Evolutionary conservation across 2,113 vertebrate genomes (phyloP).

Genomic region (Sinocyclocheilus maitianheensis): DNA sequence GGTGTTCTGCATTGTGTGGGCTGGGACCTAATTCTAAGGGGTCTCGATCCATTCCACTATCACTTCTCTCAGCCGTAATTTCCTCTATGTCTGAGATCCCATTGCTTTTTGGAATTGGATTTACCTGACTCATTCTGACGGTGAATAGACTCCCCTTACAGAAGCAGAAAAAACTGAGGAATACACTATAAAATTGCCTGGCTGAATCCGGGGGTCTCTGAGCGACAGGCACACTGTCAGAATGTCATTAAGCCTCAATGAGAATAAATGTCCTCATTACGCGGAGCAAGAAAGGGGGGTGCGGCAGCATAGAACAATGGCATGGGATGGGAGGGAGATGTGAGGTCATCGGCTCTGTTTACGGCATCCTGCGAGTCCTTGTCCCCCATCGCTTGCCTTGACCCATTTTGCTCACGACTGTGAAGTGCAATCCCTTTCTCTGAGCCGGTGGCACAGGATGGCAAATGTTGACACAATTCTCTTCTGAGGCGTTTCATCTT

Average conservation of each 20-base stretch:
- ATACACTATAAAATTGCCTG: slow-evolving; percentile 77
- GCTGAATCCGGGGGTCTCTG: slow-evolving; percentile 67
- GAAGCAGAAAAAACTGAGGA: slow-evolving; percentile 59
- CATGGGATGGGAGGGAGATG: neutral
- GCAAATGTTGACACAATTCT: slow-evolving; percentile 44
- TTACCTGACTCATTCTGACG: slow-evolving; percentile 78
- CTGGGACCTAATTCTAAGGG: slow-evolving; percentile 63
- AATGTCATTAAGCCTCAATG: slow-evolving; percentile 74
- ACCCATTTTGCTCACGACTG: slow-evolving; percentile 31
- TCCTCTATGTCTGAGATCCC: slow-evolving; percentile 78
- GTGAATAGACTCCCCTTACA: slow-evolving; percentile 74
- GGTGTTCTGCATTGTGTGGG: slow-evolving; percentile 72
- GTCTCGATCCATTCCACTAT: slow-evolving; percentile 74
- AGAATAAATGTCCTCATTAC: slow-evolving; percentile 76
- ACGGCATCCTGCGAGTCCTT: slow-evolving; percentile 35
- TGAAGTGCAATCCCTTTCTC: slow-evolving; percentile 21
- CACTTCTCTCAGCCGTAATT: slow-evolving; percentile 75
- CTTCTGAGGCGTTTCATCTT: slow-evolving; percentile 17
- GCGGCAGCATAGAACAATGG: slow-evolving; percentile 19
- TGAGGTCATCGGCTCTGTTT: slow-evolving; percentile 41
- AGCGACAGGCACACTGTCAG: slow-evolving; percentile 59
- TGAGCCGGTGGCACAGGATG: slow-evolving; percentile 7
- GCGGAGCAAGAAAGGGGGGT: slow-evolving; percentile 15
- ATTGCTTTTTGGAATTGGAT: slow-evolving; percentile 83
- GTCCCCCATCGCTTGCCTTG: slow-evolving; percentile 41